Conservation (phyloP, 2,113 vertebrate species). For the Dicerorhinus sumatrensis region DNA sequence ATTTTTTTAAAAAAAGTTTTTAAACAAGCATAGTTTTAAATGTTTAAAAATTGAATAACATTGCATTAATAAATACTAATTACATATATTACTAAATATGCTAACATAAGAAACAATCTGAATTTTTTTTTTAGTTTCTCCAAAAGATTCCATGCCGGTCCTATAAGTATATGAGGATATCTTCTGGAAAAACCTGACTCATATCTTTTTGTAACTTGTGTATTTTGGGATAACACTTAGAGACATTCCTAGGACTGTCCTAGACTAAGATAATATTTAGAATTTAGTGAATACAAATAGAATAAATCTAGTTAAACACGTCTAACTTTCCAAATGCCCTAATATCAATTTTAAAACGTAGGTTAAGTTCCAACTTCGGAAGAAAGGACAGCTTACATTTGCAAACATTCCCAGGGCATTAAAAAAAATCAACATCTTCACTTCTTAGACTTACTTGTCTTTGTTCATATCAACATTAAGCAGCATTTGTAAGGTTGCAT, state of each 20-base stretch:
- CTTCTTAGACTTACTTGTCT: conserved; percentile 15
- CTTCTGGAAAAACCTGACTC: not conserved
- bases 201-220: not conserved
- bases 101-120: not conserved
- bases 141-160: not conserved
- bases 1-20: conserved; percentile 31
- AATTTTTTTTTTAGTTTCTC: conserved; percentile 36
- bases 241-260: not conserved
- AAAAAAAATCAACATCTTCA: conserved; percentile 1
- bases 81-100: not conserved
- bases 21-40: conserved; percentile 57
- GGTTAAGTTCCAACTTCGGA: not conserved
- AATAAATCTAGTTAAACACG: not conserved
- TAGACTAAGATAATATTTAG: not conserved
- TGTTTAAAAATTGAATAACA: not conserved
- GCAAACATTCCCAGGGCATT: not conserved
- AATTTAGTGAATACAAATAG: conserved; percentile 19
- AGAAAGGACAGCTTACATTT: not conserved
- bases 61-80: not conserved
- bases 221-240: not conserved
- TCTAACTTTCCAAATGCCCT: not conserved
- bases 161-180: not conserved
- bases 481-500: not conserved
- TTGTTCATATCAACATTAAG: not conserved
- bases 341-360: not conserved